Evolutionary conservation across 2,113 vertebrate species (phyloP).

Genomic region (Mystacornis crossleyi): DNA sequence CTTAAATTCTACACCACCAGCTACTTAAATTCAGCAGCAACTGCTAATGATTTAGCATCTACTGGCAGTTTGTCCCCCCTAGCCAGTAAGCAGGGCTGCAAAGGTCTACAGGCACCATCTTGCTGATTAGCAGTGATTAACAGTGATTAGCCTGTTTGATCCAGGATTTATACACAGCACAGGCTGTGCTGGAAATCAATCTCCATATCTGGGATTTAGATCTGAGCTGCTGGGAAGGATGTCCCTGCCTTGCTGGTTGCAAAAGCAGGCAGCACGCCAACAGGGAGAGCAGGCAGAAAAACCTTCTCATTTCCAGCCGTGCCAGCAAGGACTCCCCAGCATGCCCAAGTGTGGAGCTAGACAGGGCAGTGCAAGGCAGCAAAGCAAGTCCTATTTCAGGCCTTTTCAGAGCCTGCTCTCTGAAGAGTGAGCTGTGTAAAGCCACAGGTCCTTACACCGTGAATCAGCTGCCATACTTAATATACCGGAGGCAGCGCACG

Average conservation of each 20-base stretch:
- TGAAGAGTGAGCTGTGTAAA: not conserved
- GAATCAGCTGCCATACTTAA: not conserved
- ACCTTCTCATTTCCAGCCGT: fast-evolving
- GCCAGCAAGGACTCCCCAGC: not conserved
- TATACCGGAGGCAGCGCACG: fast-evolving
- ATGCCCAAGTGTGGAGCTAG: fast-evolving
- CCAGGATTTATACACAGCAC: slow-evolving; percentile 4
- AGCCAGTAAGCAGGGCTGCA: not conserved
- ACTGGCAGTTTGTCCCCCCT: not conserved
- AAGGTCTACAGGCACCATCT: slow-evolving; percentile 5
- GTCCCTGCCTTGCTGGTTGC: not conserved
- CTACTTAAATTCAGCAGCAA: slow-evolving; percentile 34
- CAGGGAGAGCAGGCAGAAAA: not conserved
- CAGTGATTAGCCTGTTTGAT: slow-evolving; percentile 55
- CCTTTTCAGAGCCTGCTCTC: not conserved
- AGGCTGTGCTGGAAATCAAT: slow-evolving; percentile 5
- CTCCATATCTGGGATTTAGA: slow-evolving; percentile 10
- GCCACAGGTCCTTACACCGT: fast-evolving
- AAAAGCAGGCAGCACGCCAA: not conserved
- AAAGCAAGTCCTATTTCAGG: not conserved
- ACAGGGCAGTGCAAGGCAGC: not conserved
- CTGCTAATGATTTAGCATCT: slow-evolving; percentile 17
- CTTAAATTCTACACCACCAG: slow-evolving; percentile 20
- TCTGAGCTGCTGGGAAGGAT: not conserved
- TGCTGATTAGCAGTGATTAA: slow-evolving; percentile 50